Evolutionary conservation across 2,797 vertebrate species (phyloP), one percentile per base, ranked within the genome.

Genomic region (Cuculus canorus): DNA sequence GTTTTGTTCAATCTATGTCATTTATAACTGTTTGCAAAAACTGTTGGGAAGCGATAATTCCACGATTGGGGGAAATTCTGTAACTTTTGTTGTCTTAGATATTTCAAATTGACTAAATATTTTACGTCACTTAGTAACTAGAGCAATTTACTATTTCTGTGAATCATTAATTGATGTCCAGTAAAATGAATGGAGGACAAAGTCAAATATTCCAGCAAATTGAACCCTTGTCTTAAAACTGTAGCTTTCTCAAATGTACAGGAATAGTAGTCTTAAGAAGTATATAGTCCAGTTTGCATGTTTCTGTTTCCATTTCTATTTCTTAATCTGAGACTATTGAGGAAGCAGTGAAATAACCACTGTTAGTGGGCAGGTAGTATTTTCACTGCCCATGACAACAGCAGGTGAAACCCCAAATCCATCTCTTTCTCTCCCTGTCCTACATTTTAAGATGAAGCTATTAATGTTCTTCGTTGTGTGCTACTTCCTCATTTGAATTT

Each of bases 401-500:
- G 35, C 66, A 69, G 16, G 48, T 90, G 82, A 88, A 94, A 66
- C 6, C 6, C 4, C 9, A 60, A 77, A 73, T 75, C 28, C 2
- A 8, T 92, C 24, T 56, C 11, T 14, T 88, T 48, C 9, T 84
- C 12, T 71, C 59, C 17, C 6, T 25, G 8, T 72, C 65, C 47
- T 39, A 0, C 27, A 35, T 75, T 64, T 92, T 93, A 79, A 89
- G 75, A 79, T 41, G 19, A 91, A 90, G 43, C 52, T 71, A 68
- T 60, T 93, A 16, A 43, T 80, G 23, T 47, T 71, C 27, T 90
- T 65, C 72, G 33, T 54, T n/a, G 32, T 25, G 19, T 68, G 41
- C 52, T 63, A 18, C 77, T 96, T 96, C 95, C 80, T 92, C 80
- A 37, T 81, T 39, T 79, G 52, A 48, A 72, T 92, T 88, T 96